These are phyloP conservation scores for Meandrusa payeni DNA, from an alignment of 2,888 invertebrate species.

Conservation along the genomic window DNA sequence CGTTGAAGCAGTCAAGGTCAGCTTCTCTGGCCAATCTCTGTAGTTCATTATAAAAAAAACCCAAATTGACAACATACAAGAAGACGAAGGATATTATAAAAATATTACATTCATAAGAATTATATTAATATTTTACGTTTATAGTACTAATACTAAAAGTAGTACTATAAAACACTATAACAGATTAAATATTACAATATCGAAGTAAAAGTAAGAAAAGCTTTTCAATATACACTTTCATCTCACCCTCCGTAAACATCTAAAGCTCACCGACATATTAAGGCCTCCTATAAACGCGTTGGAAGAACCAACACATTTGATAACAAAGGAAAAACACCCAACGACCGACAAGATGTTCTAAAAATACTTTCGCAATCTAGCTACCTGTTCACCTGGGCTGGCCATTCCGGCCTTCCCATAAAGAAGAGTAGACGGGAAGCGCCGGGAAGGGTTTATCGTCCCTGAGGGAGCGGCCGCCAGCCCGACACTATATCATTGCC, in stretches of 20 bases:
- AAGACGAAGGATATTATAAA: too few relatives aligned
- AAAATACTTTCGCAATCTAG: slow-evolving; percentile 78
- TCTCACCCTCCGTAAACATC: slow-evolving; percentile 25
- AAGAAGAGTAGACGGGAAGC: slow-evolving; percentile 79
- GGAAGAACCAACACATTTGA: slow-evolving; percentile 61
- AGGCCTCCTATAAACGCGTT: slow-evolving; percentile 53
- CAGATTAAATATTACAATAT: too few relatives aligned
- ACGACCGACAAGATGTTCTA: slow-evolving; percentile 76
- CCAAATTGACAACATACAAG: too few relatives aligned
- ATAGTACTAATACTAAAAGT: too few relatives aligned
- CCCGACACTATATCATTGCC: slow-evolving; percentile 79
- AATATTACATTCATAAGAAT: too few relatives aligned
- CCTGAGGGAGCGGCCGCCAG: slow-evolving; percentile 72
- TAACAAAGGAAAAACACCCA: slow-evolving; percentile 77
- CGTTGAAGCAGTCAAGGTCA: too few relatives aligned
- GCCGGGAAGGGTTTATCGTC: slow-evolving; percentile 77
- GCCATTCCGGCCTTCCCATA: slow-evolving; percentile 78
- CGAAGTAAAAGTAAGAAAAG: background rate
- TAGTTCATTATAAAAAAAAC: too few relatives aligned
- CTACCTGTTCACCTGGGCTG: slow-evolving; percentile 78
- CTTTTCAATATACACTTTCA: slow-evolving; percentile 25
- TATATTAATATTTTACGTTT: too few relatives aligned
- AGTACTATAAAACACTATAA: too few relatives aligned
- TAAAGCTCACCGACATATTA: slow-evolving; percentile 50
- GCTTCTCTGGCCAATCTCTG: too few relatives aligned